A percentile compares a stretch with the other conserved stretches of the same genome.
phyloP scores from a whole-genome alignment of 2,797 vertebrate species.

The Smutsia gigantea region DNA sequence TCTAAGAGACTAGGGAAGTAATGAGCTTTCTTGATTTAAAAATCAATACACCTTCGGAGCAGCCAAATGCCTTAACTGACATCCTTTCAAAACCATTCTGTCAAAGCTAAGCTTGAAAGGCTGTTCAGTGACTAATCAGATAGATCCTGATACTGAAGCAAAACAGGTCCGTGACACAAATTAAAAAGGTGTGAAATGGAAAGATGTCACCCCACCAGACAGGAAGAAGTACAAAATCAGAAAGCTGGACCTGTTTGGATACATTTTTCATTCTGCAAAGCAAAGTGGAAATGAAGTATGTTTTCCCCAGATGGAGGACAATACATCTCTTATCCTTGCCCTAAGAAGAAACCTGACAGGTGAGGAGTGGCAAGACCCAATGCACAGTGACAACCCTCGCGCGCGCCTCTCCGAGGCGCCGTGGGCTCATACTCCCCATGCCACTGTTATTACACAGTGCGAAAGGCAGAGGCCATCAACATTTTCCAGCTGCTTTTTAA shows the following conservation, averaged over 20 bases:
- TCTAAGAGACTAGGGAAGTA: neutral
- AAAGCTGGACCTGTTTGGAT: neutral
- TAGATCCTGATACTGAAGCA: neutral
- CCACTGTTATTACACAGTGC: neutral
- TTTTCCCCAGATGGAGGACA: neutral
- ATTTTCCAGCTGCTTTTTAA: neutral
- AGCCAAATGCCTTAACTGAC: slow-evolving; percentile 35
- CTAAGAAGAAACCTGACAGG: neutral
- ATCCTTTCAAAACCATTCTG: slow-evolving; percentile 67
- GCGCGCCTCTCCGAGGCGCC: neutral
- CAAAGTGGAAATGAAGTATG: neutral
- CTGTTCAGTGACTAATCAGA: slow-evolving; percentile 55
- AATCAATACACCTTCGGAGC: slow-evolving; percentile 39
- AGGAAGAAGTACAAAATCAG: neutral
- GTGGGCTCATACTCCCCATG: neutral
- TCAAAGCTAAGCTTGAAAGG: slow-evolving; percentile 64
- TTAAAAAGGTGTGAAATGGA: neutral
- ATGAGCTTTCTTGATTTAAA: slow-evolving; percentile 70
- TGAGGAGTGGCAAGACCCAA: neutral
- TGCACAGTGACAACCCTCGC: neutral
- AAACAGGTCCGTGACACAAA: neutral
- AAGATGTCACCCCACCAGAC: neutral
- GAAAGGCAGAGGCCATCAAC: neutral
- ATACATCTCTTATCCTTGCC: neutral
- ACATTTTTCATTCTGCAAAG: slow-evolving; percentile 12